Percentiles rank a stretch among this genome's conserved stretches.
These are phyloP conservation scores for Hycleus phaleratus DNA, from an alignment of 1,140 invertebrate genomes.

Conservation along the genomic window DNA sequence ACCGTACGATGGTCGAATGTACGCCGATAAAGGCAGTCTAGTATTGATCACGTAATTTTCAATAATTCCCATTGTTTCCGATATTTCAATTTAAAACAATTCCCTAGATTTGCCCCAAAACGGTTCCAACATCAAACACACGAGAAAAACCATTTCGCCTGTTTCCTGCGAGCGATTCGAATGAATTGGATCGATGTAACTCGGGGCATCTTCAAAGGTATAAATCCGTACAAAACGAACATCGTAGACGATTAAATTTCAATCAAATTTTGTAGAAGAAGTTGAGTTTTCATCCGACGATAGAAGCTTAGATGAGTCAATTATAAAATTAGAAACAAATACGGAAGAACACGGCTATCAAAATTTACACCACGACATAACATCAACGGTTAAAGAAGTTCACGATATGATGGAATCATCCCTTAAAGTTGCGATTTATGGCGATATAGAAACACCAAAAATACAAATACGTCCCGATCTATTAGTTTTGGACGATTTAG, in stretches of 20 bases:
- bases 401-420: too few species aligned
- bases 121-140: not conserved
- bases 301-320: too few species aligned
- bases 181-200: conserved; percentile 9
- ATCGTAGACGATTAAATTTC: not conserved
- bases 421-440: conserved; percentile 18
- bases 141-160: not conserved
- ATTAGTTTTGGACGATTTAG: conserved; percentile 14
- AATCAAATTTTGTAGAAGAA: too few species aligned
- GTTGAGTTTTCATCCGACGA: too few species aligned
- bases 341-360: too few species aligned
- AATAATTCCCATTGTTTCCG: not conserved
- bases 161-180: conserved; percentile 3
- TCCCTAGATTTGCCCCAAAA: conserved; percentile 1
- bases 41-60: conserved; percentile 22
- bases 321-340: too few species aligned
- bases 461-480: conserved; percentile 21
- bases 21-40: conserved; percentile 14
- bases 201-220: not conserved
- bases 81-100: not conserved
- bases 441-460: conserved; percentile 22
- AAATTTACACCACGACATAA: too few species aligned
- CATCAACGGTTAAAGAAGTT: too few species aligned
- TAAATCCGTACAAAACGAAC: not conserved
- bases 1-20: conserved; percentile 21